phyloP scores from a whole-genome alignment of 2,113 vertebrate species.

The Bubalus kerabau region DNA sequence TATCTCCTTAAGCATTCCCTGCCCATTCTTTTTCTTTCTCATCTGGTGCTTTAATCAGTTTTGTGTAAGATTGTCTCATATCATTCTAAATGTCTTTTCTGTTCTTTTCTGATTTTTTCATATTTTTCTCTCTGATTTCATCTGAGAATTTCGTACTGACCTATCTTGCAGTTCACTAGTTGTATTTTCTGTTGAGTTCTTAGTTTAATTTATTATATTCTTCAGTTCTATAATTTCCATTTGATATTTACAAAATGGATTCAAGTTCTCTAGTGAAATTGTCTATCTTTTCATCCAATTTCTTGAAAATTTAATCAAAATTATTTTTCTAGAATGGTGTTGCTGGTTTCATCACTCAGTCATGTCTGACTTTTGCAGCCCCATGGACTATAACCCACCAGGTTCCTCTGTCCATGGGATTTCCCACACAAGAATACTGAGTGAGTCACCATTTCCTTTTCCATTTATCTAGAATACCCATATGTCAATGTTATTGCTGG shows the following conservation, averaged over 20 bases:
- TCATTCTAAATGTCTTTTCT: neutral
- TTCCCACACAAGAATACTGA: neutral
- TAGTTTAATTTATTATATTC: neutral
- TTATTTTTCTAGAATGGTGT: neutral
- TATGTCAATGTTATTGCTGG: neutral
- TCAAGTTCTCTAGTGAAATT: neutral
- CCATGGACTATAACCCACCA: neutral
- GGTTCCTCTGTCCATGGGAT: neutral
- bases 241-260: neutral
- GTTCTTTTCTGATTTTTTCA: neutral
- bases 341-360: neutral
- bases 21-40: neutral
- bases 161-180: neutral
- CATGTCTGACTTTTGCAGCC: neutral
- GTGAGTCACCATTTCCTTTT: neutral
- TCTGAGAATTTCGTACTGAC: neutral
- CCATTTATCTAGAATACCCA: neutral
- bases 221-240: neutral
- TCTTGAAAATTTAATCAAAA: neutral
- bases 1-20: neutral
- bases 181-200: neutral
- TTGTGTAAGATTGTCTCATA: neutral
- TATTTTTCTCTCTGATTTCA: neutral
- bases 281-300: neutral
- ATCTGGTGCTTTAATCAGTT: neutral